Base-by-base conservation (phyloP, 2,888 invertebrate species). In the Melinaea marsaeus region DNA sequence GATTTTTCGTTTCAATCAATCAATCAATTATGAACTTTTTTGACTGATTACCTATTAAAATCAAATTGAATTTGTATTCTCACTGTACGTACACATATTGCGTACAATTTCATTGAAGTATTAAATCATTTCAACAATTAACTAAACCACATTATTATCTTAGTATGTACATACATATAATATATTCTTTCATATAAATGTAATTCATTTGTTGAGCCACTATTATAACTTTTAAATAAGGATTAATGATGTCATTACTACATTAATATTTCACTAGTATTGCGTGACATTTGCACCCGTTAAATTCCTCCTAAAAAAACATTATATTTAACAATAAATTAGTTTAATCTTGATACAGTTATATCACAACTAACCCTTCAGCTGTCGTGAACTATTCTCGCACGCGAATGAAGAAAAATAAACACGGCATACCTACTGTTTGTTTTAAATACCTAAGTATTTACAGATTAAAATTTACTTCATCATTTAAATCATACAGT, bases 261-360 rank as follows among this genome's bases (percentile, higher is more conserved):
- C 32, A 60, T 70, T 70, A 71, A 70, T 67, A 63, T 59, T 68
- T 63, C 64, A 66, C 60, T 66, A 66, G 65, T 63, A 59, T 60
- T 58, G 46, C 65, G 63, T 66, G 62, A 55, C 62, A 47, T 34
- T 34, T 22, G 33, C 37, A 57, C 55, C 13, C 58, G 47, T 55
- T 62, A 22, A 55, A 47, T 47, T 32, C 7, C 32, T 58, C 37
- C 32, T 46, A 54, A 61, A 61, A 58, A 58, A 42, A 61, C 55
- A 45, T 58, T 64, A 58, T 60, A 47, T 58, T 61, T 55, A 61
- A 61, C 64, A 58, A 64, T 64, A 61, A 61, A 61, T 61, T 48
- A 22, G 34, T 47, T 48, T 58, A 55, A 64, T 64, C 64, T 64
- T 64, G 64, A 64, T 64, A 55, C 33, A 55, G 11, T 55, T 55